Evolutionary conservation across 1,140 invertebrate species (phyloP), one percentile per base, ranked within the genome.

Genomic region (Cydia strobilella): DNA sequence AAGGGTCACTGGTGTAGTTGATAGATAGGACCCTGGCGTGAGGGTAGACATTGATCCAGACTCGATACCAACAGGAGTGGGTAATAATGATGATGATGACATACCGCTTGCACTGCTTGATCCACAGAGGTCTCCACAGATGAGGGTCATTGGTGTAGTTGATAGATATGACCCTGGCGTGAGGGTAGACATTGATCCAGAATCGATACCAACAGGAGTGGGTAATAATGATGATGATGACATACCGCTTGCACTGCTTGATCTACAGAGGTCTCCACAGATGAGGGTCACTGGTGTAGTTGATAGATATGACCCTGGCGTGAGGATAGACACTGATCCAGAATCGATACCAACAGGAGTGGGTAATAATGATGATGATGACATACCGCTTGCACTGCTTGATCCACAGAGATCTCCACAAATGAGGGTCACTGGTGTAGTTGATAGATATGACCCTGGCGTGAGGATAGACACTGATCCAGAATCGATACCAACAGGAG

Each of bases 131-230:
- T 72, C n/a, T n/a, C n/a, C n/a, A 96, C 7, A 96, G 83, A 82
- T 95, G 94, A 2, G 94, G 94, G 79, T 96, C 95, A 2, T 95
- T 96, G 0, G 95, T 95, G 79, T 96, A 96, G 85, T 95, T 96
- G 0, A 96, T 83, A n/a, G 95, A 94, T 23, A 96, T 95, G 0
- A 96, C 94, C 62, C 96, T 92, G 0, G 94, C 95, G 0, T 94
- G 94, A 0, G 95, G 95, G 88, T 94, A 95, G 80, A 94, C 80
- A 0, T 94, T 94, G 12, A 96, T 82, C 95, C 95, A 96, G 81
- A 96, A 95, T 23, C 93, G 90, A 0, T 95, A 95, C 95, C 96
- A 96, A 78, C 95, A 96, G 1, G 95, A 95, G 77, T 95, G n/a
- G n/a, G n/a, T n/a, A n/a, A n/a, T n/a, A n/a, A n/a, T n/a, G n/a